Conservation (phyloP, 2,797 vertebrate genomes). For the Acomys russatus region DNA sequence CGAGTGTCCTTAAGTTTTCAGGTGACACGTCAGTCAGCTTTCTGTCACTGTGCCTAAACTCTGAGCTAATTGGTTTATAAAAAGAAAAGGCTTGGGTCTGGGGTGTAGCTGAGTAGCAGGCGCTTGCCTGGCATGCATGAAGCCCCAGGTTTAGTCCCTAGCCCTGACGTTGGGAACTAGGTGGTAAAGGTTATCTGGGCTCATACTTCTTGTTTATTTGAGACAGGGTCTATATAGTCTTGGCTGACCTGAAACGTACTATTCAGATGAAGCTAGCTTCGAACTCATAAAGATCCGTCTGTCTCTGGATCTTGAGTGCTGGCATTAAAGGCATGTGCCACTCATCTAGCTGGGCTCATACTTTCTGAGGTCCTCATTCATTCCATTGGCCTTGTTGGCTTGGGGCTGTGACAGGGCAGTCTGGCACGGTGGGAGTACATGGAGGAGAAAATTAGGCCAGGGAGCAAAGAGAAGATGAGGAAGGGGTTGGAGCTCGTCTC, state of each 20-base stretch:
- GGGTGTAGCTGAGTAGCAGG: neutral
- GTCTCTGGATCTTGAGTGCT: neutral
- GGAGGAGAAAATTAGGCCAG: neutral
- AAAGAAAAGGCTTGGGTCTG: neutral
- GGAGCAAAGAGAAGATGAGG: neutral
- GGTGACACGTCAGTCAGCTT: neutral
- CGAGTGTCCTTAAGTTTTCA: slow-evolving; percentile 31
- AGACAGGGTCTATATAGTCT: neutral
- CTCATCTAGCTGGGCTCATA: neutral
- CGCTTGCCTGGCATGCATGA: neutral
- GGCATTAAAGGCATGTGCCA: neutral
- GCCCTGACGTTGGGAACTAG: neutral
- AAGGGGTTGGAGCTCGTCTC: neutral
- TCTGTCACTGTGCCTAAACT: neutral
- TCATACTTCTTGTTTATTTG: neutral
- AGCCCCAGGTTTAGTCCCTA: neutral
- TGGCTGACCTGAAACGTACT: neutral
- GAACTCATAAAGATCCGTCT: neutral
- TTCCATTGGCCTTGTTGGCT: neutral
- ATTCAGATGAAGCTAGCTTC: neutral
- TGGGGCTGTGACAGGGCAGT: neutral
- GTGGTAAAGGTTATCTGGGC: neutral
- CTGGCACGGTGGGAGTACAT: neutral
- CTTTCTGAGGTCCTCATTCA: neutral
- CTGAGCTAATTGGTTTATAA: neutral